Evolutionary conservation across 2,113 vertebrate genomes (phyloP).

Genomic region (Corapipo altera): DNA sequence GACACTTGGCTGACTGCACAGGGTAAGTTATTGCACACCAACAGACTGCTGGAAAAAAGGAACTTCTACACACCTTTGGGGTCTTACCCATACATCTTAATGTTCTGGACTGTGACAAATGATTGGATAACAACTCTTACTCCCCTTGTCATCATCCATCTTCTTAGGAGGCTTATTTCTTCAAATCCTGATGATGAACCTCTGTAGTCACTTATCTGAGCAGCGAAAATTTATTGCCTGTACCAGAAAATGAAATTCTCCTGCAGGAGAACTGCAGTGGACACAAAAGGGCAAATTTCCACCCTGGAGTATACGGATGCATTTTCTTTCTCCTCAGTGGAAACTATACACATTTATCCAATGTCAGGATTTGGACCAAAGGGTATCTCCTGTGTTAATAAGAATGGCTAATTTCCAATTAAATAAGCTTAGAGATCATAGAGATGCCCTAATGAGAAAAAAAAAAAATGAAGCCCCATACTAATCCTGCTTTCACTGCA

Average conservation of each 20-base stretch:
- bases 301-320: background rate
- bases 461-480: background rate
- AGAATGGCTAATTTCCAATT: conserved; percentile 48
- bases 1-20: background rate
- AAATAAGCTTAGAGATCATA: conserved; percentile 25
- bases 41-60: background rate
- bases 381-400: conserved; percentile 25
- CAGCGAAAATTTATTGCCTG: conserved; percentile 65
- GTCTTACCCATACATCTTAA: conserved; percentile 50
- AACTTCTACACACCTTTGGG: conserved; percentile 34
- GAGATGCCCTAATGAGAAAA: conserved; percentile 15
- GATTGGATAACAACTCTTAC: conserved; percentile 66
- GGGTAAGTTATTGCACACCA: background rate
- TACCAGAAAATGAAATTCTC: conserved; percentile 67
- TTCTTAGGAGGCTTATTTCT: conserved; percentile 66
- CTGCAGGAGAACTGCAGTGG: conserved; percentile 19
- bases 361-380: background rate
- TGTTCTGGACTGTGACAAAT: conserved; percentile 64
- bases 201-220: conserved; percentile 66
- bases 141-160: conserved; percentile 65
- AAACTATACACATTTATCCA: background rate
- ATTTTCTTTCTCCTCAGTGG: background rate
- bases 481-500: conserved; percentile 42
- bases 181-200: conserved; percentile 68
- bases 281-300: conserved; percentile 58